Percentiles rank a stretch among this genome's conserved stretches.
Conservation (phyloP, 2,888 invertebrate genomes). For the Hydropsyche betteni region DNA sequence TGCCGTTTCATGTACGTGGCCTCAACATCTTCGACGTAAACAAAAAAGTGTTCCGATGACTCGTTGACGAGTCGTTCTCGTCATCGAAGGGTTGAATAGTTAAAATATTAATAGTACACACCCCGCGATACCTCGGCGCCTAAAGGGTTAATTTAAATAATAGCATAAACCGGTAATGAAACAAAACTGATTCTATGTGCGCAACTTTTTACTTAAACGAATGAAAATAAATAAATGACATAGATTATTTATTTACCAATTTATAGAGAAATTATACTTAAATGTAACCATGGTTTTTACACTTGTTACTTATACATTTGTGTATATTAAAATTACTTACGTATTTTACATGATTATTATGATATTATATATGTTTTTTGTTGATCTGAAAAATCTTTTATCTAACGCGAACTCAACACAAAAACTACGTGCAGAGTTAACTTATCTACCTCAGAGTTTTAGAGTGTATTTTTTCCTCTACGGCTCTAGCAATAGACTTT, state of each 20-base stretch:
- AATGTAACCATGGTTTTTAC: conserved; percentile 34
- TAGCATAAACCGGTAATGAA: too few species aligned
- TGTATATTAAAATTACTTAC: conserved; percentile 17
- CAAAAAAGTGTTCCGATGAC: too few species aligned
- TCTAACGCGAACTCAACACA: conserved; percentile 33
- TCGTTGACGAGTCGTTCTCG: too few species aligned
- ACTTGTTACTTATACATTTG: conserved; percentile 38
- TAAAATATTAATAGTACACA: too few species aligned
- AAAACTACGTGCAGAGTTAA: conserved; percentile 42
- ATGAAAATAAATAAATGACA: background rate
- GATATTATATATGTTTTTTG: conserved; percentile 36
- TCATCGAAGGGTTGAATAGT: too few species aligned
- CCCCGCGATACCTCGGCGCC: too few species aligned
- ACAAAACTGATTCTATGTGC: background rate
- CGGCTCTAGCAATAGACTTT: conserved; percentile 22
- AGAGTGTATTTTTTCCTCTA: conserved; percentile 23
- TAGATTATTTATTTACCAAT: conserved; percentile 35
- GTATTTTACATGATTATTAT: conserved; percentile 16
- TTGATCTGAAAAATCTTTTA: conserved; percentile 36
- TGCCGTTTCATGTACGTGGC: background rate
- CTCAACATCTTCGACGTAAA: background rate
- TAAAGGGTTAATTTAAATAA: too few species aligned
- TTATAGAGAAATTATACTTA: conserved; percentile 35
- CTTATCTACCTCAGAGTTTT: conserved; percentile 48
- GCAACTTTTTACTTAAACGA: conserved; percentile 4